Evolutionary conservation across 2,888 invertebrate genomes (phyloP), one percentile per base, ranked within the genome.

Genomic region (Allophyes oxyacanthae): DNA sequence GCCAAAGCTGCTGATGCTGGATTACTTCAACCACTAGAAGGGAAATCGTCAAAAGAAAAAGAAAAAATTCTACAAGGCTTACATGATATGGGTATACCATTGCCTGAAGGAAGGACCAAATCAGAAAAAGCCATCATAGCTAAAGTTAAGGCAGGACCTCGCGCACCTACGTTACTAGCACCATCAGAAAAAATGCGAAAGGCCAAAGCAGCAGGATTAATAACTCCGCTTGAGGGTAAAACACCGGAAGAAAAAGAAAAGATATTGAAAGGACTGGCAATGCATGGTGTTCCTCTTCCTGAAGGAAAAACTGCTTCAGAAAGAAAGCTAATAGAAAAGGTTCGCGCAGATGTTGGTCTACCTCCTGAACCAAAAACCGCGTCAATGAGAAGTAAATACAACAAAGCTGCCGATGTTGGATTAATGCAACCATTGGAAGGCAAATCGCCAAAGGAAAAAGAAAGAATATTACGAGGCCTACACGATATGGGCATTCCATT

Each of bases 221-320:
- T 51, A 6, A 51, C 51, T 11, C 50, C 63, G 44, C 34, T 84
- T 9, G 73, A 77, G 55, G 83, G 80, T 1, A 79, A 83, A 59
- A 56, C 77, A 0, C 44, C 59, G 15, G 64, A 51, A 13, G 70
- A 82, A 50, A 82, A 82, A 66, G 82, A 82, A 68, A 78, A 77
- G 49, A 73, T 78, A 14, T 13, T 79, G 4, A 72, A 26, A 60
- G 68, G 67, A 0, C 38, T 76, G 30, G 75, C 69, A 5, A 54
- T 30, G 43, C 44, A 62, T 3, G 83, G 83, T 2, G 32, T 79
- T 20, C 78, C 76, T 20, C 51, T 77, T 11, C 76, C 77, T 13
- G 75, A 73, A 51, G 70, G 42, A 0, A 69, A 58, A 42, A 65
- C 59, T 3, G 28, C 61, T 26, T 60, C 58, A 46, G 59, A 64